phyloP scores from a whole-genome alignment of 2,888 invertebrate genomes.

The Emmelina monodactyla region DNA sequence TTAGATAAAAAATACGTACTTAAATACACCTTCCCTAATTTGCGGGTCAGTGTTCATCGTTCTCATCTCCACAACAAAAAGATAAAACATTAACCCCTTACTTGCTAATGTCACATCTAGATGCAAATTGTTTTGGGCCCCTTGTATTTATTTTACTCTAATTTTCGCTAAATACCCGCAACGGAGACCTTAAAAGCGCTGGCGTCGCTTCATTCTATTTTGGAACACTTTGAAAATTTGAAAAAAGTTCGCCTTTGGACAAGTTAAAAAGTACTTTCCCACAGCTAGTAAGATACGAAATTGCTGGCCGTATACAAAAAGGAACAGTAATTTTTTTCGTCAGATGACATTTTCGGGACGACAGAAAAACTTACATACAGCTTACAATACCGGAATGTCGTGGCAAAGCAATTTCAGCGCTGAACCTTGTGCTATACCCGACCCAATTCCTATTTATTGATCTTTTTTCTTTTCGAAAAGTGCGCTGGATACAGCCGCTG shows the following conservation, averaged over 20 bases:
- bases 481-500: slow-evolving; percentile 17
- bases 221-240: neutral
- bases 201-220: slow-evolving; percentile 18
- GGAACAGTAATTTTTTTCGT: too few relatives aligned
- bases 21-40: neutral
- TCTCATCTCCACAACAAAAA: neutral
- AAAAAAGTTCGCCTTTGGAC: too few relatives aligned
- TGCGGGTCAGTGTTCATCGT: neutral
- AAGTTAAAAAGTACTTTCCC: too few relatives aligned
- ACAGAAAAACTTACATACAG: too few relatives aligned
- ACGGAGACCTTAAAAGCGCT: slow-evolving; percentile 31
- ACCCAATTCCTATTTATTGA: slow-evolving; percentile 1
- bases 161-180: slow-evolving; percentile 57
- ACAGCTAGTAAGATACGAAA: too few relatives aligned
- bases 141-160: slow-evolving; percentile 56
- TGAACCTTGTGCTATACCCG: neutral
- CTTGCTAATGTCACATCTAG: slow-evolving; percentile 57
- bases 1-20: too few relatives aligned
- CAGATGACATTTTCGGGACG: too few relatives aligned
- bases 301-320: too few relatives aligned
- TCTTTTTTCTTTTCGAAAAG: slow-evolving; percentile 3
- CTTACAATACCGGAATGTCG: too few relatives aligned
- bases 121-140: slow-evolving; percentile 61
- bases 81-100: neutral
- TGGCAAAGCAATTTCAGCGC: slow-evolving; percentile 1